Conservation (phyloP, 1,140 invertebrate species). For the Potamilus streckersoni region DNA sequence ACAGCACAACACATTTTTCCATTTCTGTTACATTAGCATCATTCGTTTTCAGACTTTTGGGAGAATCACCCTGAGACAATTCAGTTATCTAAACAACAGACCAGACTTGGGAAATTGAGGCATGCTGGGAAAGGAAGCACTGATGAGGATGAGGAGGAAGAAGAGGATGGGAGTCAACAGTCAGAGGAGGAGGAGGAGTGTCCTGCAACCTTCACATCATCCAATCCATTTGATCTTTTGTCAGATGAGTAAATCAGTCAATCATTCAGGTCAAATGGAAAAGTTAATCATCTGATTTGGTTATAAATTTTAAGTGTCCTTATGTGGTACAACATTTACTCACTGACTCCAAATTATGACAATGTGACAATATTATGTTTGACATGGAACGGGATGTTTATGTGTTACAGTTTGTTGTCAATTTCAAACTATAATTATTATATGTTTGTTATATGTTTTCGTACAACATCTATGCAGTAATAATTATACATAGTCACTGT, state of each 20-base stretch:
- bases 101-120: conserved; percentile 8
- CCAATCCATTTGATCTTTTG: conserved; percentile 34
- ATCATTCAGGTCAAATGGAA: no score
- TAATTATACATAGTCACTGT: no score
- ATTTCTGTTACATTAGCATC: background rate
- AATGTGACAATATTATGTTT: no score
- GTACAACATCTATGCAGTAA: no score
- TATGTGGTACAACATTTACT: no score
- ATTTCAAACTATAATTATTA: no score
- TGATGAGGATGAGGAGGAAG: conserved; percentile 17
- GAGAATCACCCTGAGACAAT: conserved; percentile 30
- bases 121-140: conserved; percentile 12
- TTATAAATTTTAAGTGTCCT: no score
- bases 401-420: no score
- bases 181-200: background rate
- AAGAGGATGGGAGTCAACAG: conserved; percentile 4
- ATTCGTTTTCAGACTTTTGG: conserved; percentile 31
- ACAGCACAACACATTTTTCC: conserved; percentile 1
- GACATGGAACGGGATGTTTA: no score
- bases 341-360: no score
- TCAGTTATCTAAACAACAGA: conserved; percentile 22
- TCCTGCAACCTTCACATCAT: conserved; percentile 4
- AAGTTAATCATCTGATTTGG: no score
- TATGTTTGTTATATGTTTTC: no score
- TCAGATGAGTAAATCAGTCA: conserved; percentile 4